phyloP scores from a whole-genome alignment of 2,888 invertebrate genomes.

The Stegophylla sp. region DNA sequence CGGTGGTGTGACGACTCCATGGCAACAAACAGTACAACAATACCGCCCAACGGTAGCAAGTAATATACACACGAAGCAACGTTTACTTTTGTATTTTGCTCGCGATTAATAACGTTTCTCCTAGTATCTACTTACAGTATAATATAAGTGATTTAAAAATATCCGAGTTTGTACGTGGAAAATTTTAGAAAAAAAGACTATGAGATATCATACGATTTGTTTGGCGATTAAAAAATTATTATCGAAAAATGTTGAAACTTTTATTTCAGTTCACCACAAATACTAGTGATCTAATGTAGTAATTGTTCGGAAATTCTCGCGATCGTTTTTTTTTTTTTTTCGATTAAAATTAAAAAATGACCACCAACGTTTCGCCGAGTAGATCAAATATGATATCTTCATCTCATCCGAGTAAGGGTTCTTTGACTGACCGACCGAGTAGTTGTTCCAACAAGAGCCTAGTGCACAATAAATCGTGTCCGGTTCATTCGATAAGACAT shows the following conservation, averaged over 20 bases:
- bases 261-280: too few relatives aligned
- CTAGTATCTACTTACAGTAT: too few relatives aligned
- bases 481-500: constrained; percentile 33
- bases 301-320: not conserved
- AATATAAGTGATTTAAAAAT: constrained; percentile 4
- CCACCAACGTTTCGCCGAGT: constrained; percentile 35
- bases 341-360: constrained; percentile 8
- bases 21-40: constrained; percentile 59
- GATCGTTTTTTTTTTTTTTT: not conserved
- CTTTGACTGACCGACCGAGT: constrained; percentile 42
- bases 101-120: not conserved
- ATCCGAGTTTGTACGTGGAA: not conserved
- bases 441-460: constrained; percentile 53
- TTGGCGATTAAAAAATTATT: not conserved
- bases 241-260: not conserved
- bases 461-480: constrained; percentile 48
- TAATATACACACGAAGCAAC: constrained; percentile 14
- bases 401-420: constrained; percentile 45
- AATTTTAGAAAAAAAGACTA: not conserved
- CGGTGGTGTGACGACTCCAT: constrained; percentile 26
- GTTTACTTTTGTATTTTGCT: constrained; percentile 38
- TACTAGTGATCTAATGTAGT: too few relatives aligned
- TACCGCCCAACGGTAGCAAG: constrained; percentile 37
- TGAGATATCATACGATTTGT: not conserved
- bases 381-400: constrained; percentile 40